phyloP scores from a whole-genome alignment of 2,797 vertebrate genomes.

The Macrochelys suwanniensis region DNA sequence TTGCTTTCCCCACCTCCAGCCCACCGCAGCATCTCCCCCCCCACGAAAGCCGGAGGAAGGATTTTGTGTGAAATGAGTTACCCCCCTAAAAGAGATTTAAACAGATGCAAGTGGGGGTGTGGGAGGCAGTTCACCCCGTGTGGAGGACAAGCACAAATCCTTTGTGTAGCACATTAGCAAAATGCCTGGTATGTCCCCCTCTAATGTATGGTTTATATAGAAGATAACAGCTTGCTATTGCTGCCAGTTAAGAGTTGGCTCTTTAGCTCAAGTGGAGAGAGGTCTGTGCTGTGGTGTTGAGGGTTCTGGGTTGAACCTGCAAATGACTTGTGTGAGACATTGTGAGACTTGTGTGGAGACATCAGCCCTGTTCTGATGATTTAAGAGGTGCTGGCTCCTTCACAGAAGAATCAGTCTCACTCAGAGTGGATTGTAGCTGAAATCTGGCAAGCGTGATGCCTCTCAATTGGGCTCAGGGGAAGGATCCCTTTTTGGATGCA shows the following conservation, averaged over 20 bases:
- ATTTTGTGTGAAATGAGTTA: constrained; percentile 34
- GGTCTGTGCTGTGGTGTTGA: not conserved
- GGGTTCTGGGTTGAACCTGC: not conserved
- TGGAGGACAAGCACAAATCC: not conserved
- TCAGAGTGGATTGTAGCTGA: not conserved
- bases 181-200: not conserved
- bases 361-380: accelerated
- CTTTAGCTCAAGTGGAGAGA: not conserved
- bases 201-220: not conserved
- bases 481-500: not conserved
- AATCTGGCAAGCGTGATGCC: not conserved
- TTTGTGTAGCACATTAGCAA: not conserved
- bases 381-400: not conserved
- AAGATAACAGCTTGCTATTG: not conserved
- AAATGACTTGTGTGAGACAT: accelerated
- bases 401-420: not conserved
- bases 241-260: not conserved
- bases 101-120: constrained; percentile 10
- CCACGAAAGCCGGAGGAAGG: not conserved
- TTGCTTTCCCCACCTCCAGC: constrained; percentile 74
- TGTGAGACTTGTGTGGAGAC: not conserved
- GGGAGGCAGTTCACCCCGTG: not conserved
- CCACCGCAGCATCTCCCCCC: not conserved
- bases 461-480: not conserved
- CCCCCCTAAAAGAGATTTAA: not conserved